Base-by-base conservation (phyloP, 2,113 vertebrate genomes). In the Sinocyclocheilus grahami region DNA sequence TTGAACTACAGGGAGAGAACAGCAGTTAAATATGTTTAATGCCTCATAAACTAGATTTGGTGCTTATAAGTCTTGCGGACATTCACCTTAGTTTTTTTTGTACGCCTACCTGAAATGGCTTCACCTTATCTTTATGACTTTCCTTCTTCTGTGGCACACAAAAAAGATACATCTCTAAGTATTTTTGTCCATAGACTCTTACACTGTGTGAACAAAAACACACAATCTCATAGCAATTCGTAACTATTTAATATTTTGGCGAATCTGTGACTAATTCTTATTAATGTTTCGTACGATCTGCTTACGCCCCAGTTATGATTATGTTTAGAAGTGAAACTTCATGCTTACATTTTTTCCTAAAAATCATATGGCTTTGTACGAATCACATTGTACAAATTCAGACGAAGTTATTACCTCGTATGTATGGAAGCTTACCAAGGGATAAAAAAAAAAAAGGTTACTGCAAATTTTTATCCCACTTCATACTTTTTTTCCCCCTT, bases 11-110 rank as follows among this genome's bases (percentile, higher is more conserved):
- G 42, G 48, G 24, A 78, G 8, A 53, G 14, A 51, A 53, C 75
- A 78, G 75, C 75, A 51, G 13, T 77, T 78, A 20, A 78, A 53
- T 14, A 51, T 27, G 46, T 53, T 10, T 78, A 27, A 55, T 78
- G 24, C 0, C 1, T 55, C 20, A 74, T 42, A 42, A 72, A 39
- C 33, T 37, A 33, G 69, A 72, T 72, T 72, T 72, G 33, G 37
- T 39, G 33, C 24, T 27, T 10, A n/a, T 22, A 33, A 65, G 11
- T 65, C 24, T n/a, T 67, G 13, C 0, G 14, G 14, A 37, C 14
- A 69, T 37, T 7, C 6, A 9, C 18, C 20, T 12, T 22, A 5
- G 18, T 65, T 39, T 39, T 39, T 10, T 72, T 7, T 46, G 3
- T 46, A 60, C 1, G 7, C 58, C 58, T 60, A 22, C 58, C 58